Percentiles rank a stretch among this genome's conserved stretches.
Conservation (phyloP, 2,113 vertebrate genomes). For the Holacanthus passer region DNA sequence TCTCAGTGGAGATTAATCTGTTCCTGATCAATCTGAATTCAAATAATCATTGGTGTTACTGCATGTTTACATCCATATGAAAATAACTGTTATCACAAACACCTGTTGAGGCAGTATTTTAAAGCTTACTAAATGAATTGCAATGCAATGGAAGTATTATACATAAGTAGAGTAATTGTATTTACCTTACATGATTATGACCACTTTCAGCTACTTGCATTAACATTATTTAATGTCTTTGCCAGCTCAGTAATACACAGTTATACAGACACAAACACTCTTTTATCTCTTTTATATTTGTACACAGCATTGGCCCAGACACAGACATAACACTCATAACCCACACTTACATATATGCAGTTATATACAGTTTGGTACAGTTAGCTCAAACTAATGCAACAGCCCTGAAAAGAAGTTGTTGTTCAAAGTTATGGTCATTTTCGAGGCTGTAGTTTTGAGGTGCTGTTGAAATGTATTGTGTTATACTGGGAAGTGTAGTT, state of each 20-base stretch:
- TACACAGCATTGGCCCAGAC: background rate
- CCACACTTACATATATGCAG: background rate
- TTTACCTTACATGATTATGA: background rate
- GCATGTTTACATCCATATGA: background rate
- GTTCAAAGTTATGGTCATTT: background rate
- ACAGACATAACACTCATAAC: background rate
- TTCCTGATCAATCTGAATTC: background rate
- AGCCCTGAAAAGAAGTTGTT: background rate
- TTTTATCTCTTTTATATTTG: background rate
- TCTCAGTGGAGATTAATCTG: background rate
- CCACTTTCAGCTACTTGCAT: background rate
- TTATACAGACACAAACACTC: background rate
- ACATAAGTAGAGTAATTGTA: background rate
- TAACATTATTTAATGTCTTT: background rate
- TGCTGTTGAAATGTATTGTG: background rate
- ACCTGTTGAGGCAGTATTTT: background rate
- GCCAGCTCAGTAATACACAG: background rate
- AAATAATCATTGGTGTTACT: background rate
- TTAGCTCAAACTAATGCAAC: background rate
- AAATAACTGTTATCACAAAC: background rate
- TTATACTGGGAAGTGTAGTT: background rate
- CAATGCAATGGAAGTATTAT: background rate
- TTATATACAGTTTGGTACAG: background rate
- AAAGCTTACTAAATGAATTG: background rate
- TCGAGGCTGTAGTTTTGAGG: background rate